Conservation (phyloP, 2,888 invertebrate species). For the Sericinus montela region DNA sequence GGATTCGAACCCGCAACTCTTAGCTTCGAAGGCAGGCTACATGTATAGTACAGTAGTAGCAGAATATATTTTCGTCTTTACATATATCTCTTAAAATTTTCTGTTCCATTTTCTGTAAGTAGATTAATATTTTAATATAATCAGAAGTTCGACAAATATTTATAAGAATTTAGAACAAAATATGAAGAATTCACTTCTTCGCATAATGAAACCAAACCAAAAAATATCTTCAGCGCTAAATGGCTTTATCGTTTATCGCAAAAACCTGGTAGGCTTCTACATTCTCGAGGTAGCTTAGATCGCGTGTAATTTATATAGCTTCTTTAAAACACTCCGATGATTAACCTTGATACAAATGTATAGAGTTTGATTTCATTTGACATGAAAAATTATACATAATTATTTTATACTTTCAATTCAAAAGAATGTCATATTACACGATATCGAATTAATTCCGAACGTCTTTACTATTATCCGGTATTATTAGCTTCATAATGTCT, state of each 20-base stretch:
- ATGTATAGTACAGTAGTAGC: too few relatives aligned
- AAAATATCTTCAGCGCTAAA: conserved; percentile 19
- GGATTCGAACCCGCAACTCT: too few relatives aligned
- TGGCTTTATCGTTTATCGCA: conserved; percentile 27
- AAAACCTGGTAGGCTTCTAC: conserved; percentile 54
- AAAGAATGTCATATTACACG: conserved; percentile 33
- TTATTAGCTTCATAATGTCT: conserved; percentile 12
- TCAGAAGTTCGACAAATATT: too few relatives aligned
- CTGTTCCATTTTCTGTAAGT: too few relatives aligned
- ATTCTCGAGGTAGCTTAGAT: conserved; percentile 47
- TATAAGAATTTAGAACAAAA: background rate
- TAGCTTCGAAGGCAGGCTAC: too few relatives aligned
- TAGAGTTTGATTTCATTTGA: conserved; percentile 21
- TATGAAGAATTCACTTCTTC: background rate
- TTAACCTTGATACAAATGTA: background rate
- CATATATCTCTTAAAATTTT: too few relatives aligned
- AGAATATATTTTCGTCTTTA: too few relatives aligned
- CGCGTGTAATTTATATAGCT: conserved; percentile 45
- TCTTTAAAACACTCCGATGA: conserved; percentile 7
- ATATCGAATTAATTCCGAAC: conserved; percentile 29
- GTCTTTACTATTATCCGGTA: conserved; percentile 24
- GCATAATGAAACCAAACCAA: background rate
- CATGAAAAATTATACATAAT: conserved; percentile 3
- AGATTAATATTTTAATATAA: too few relatives aligned
- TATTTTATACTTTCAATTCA: conserved; percentile 18